Base-by-base conservation (phyloP, 1,140 invertebrate species). In the Dreissena polymorpha region DNA sequence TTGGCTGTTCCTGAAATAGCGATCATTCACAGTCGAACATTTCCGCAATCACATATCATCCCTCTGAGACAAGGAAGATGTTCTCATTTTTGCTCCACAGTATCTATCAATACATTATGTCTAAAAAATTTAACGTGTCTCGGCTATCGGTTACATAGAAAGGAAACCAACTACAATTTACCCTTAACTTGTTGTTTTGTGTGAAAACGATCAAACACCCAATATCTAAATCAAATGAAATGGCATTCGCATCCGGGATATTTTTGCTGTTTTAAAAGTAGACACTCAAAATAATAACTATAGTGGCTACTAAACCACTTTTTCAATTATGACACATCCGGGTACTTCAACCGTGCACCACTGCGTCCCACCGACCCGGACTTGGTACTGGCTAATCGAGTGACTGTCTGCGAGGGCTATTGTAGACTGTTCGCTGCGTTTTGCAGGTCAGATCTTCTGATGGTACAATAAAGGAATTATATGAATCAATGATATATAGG, bases 331-430 rank as follows among this genome's bases (percentile, higher is more conserved):
- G 79, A 82, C 25, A 82, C 79, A 23, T 67, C 70, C 21, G 71
- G 63, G 14, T 82, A 74, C 29, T 82, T 82, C 50, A 70, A 70
- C 27, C 57, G 79, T n/a, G 69, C 79, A 0, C 39, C 25, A 10
- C 60, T 63, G 23, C 21, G 65, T 10, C 64, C 60, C 7, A 82
- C 63, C 10, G 79, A 82, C n/a, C 70, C 71, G 8, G 57, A 25
- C n/a, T 65, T 70, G 14, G 79, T 82, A 14, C 51, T 82, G 39
- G 64, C 55, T 23, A 72, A 69, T 16, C 39, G 79, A 13, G 60
- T 82, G 1, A 72, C 79, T 5, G 64, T 74, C 13, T 82, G 79
- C 73, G 79, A 82, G 23, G 79, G 79, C 2, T 82, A 82, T 27
- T 67, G 68, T 18, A n/a, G 39, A n/a, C 25, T 82, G 18, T 74